These are phyloP conservation scores for Aphelenchoides fujianensis DNA, from an alignment of 1,140 invertebrate species.

Conservation along the genomic window DNA sequence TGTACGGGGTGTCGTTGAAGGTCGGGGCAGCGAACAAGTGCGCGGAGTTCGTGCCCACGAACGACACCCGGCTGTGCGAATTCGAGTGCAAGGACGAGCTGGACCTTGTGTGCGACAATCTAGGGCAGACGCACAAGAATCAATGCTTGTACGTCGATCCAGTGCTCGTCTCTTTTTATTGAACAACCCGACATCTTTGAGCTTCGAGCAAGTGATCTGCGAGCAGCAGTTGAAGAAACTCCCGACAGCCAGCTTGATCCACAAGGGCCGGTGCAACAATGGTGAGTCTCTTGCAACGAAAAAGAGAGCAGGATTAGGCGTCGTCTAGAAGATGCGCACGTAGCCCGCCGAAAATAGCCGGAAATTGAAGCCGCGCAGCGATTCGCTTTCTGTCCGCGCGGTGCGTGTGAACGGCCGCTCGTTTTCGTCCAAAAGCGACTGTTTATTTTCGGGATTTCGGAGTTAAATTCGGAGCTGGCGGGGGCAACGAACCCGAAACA, in stretches of 20 bases:
- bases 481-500: not conserved
- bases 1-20: constrained; percentile 10
- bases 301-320: no score
- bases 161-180: constrained; percentile 8
- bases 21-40: not conserved
- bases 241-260: not conserved
- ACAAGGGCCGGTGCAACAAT: not conserved
- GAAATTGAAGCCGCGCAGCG: no score
- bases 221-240: not conserved
- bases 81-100: constrained; percentile 42
- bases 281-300: not conserved
- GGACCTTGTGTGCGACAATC: constrained; percentile 47
- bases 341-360: no score
- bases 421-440: no score
- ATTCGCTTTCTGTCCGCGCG: no score
- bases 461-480: no score
- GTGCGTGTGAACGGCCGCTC: no score
- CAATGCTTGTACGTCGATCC: constrained; percentile 31
- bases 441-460: no score
- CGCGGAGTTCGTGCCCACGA: not conserved
- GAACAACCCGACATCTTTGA: not conserved
- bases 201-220: constrained; percentile 8
- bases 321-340: no score
- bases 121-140: constrained; percentile 36
- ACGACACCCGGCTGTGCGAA: constrained; percentile 16